Percentiles rank a stretch among this genome's conserved stretches.
Conservation (phyloP, 2,113 vertebrate genomes). For the Haemorhous mexicanus region DNA sequence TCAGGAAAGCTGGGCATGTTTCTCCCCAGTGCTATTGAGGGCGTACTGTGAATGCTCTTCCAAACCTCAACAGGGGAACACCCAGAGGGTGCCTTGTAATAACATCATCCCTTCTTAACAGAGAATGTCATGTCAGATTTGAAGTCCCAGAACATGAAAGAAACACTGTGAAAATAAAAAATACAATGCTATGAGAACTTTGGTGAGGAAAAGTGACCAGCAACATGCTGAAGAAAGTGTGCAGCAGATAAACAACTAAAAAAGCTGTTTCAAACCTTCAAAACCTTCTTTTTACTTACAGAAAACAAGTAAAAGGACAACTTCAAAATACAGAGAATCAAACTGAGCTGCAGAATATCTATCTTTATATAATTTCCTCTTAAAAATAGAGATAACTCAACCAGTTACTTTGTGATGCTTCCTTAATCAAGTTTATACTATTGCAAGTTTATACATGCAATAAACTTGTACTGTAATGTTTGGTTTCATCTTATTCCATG, state of each 20-base stretch:
- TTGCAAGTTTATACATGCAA: not conserved
- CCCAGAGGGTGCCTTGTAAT: not conserved
- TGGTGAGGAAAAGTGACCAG: not conserved
- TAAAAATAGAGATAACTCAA: not conserved
- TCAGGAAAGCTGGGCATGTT: not conserved
- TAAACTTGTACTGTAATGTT: not conserved
- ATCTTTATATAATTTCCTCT: not conserved
- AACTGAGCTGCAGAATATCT: not conserved
- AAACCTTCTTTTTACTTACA: not conserved
- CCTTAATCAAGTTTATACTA: not conserved
- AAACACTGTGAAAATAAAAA: not conserved
- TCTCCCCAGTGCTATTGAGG: not conserved
- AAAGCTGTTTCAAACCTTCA: not conserved
- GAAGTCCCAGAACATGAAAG: not conserved
- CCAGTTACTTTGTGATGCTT: not conserved
- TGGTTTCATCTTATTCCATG: not conserved
- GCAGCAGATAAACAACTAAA: not conserved
- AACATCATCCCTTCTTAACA: not conserved
- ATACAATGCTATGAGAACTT: not conserved
- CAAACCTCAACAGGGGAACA: not conserved
- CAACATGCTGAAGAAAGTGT: not conserved
- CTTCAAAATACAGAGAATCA: not conserved
- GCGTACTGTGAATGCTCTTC: not conserved
- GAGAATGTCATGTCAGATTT: not conserved
- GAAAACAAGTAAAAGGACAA: not conserved